Evolutionary conservation across 2,888 invertebrate genomes (phyloP), one percentile per base, ranked within the genome.

Genomic region (Orchestes rusci): DNA sequence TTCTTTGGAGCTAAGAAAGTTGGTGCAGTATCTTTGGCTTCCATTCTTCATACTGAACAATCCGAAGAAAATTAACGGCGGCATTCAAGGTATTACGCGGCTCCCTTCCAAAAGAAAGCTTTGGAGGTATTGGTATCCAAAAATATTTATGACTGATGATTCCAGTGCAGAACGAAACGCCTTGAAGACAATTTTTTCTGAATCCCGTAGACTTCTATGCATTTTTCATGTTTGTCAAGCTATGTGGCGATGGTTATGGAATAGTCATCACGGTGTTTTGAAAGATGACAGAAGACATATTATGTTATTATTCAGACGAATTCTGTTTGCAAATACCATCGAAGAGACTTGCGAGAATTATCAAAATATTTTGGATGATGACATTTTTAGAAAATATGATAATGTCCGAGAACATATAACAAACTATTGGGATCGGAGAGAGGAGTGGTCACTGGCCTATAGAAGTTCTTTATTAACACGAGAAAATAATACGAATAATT

Each of bases 161-260:
- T 28, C 23, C 15, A 37, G 16, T 31, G 20, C 27, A 12, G 23
- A 37, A 37, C 19, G 37, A 10, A 34, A 37, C 23, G 37, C 37
- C 5, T 23, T 37, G 8, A 37, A 18, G 23, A 23, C 37, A 37
- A 23, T 37, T 19, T 37, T 37, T 37, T 7, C 37, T 4, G 10
- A 37, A 16, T 12, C 23, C 5, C 23, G 13, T 10, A 13, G 19
- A 37, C 27, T 37, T n/a, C 17, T 37, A 37, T 37, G 37, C 27
- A 18, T 27, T 8, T 37, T 37, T 13, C 37, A 37, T 27, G 37
- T 37, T 12, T 37, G 37, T 13, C 37, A 37, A 37, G 37, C 37
- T 4, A 27, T 37, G 8, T 37, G 37, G 35, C 35, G 35, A 5
- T 34, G 35, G 35, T 15, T 34, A 5, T 34, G 35, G 7, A 12